Evolutionary conservation across 2,797 vertebrate species (phyloP).

Genomic region (Pogoniulus pusillus): DNA sequence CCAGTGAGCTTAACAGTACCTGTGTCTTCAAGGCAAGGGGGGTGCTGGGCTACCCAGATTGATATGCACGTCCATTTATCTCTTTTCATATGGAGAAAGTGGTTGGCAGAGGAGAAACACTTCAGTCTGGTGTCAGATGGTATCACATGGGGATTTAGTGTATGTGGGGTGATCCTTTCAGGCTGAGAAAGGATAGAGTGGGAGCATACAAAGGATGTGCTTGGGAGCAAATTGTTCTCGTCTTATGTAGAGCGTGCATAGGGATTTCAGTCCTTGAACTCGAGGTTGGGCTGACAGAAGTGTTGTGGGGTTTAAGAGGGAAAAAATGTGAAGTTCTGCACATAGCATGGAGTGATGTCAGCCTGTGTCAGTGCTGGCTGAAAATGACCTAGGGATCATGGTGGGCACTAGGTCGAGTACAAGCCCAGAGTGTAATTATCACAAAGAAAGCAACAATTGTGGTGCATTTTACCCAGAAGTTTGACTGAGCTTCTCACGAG

Average conservation of each 20-base stretch:
- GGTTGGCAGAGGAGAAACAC: background rate
- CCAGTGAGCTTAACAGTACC: too few species aligned
- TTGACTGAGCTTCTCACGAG: background rate
- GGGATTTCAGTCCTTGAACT: background rate
- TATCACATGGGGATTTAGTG: background rate
- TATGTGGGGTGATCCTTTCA: background rate
- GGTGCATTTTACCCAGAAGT: background rate
- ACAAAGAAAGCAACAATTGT: background rate
- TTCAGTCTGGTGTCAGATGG: background rate
- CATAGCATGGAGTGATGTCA: background rate
- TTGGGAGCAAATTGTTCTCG: background rate
- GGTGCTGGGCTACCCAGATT: background rate
- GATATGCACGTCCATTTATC: background rate
- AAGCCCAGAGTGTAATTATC: background rate
- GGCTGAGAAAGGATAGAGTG: background rate
- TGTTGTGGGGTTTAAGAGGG: background rate
- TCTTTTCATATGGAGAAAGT: background rate
- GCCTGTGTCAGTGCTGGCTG: background rate
- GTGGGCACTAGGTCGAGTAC: background rate
- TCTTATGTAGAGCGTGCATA: background rate
- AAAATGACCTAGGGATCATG: background rate
- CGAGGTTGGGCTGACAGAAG: background rate
- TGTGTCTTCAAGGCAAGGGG: background rate
- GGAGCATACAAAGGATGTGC: background rate
- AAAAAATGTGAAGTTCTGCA: background rate